Evolutionary conservation across 2,888 invertebrate genomes (phyloP).

Genomic region (Siphonodentalium dalli): DNA sequence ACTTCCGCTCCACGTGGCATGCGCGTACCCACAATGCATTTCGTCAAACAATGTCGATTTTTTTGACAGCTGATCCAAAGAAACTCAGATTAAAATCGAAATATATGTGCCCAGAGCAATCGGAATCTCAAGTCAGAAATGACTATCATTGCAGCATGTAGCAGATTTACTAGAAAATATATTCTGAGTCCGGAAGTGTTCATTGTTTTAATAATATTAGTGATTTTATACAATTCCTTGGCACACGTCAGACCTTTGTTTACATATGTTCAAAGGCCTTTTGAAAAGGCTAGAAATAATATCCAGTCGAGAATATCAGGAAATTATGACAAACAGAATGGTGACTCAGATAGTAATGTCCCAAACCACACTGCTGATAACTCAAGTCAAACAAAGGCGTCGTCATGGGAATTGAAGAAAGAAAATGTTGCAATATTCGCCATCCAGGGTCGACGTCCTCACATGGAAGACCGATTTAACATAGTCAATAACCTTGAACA

Average conservation of each 20-base stretch:
- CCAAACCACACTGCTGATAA: background rate
- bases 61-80: too few relatives aligned
- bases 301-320: conserved; percentile 31
- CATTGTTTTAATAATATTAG: conserved; percentile 34
- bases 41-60: too few relatives aligned
- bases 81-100: too few relatives aligned
- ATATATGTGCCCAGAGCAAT: too few relatives aligned
- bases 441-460: conserved; percentile 85
- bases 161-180: conserved; percentile 42
- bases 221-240: conserved; percentile 45
- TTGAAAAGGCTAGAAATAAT: conserved; percentile 32
- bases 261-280: conserved; percentile 32
- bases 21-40: too few relatives aligned
- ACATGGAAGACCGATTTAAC: conserved; percentile 95
- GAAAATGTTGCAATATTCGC: conserved; percentile 85
- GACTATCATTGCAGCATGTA: conserved; percentile 34
- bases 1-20: too few relatives aligned
- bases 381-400: conserved; percentile 31
- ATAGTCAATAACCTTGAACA: conserved; percentile 84
- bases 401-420: conserved; percentile 78
- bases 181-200: conserved; percentile 47
- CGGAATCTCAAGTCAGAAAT: too few relatives aligned
- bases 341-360: too few relatives aligned
- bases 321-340: conserved; percentile 15
- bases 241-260: conserved; percentile 43